A percentile compares a stretch with the other conserved stretches of the same genome.
These are phyloP conservation scores for Eupithecia insigniata DNA, from an alignment of 2,888 invertebrate species.

Conservation along the genomic window DNA sequence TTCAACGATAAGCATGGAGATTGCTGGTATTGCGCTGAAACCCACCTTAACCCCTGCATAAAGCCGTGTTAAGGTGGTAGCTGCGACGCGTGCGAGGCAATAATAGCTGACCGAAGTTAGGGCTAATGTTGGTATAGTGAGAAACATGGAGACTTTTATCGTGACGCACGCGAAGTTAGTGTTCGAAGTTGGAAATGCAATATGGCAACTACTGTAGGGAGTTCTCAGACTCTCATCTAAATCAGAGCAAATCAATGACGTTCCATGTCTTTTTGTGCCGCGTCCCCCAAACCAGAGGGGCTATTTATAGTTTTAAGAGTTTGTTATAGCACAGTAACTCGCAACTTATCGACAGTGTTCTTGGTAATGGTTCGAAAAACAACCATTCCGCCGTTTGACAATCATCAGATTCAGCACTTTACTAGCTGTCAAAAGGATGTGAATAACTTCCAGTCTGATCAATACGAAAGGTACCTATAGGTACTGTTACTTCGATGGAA, in stretches of 20 bases:
- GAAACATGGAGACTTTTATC: conserved; percentile 29
- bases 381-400: neutral
- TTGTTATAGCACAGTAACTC: too few relatives aligned
- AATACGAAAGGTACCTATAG: too few relatives aligned
- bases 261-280: too few relatives aligned
- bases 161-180: conserved; percentile 19
- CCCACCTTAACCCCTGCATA: conserved; percentile 13
- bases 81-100: conserved; percentile 3
- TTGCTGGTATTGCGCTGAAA: conserved; percentile 19
- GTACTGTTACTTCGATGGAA: too few relatives aligned
- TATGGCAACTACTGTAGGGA: conserved; percentile 23
- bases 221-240: too few relatives aligned
- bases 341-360: too few relatives aligned
- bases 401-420: neutral
- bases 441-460: too few relatives aligned
- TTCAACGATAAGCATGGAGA: conserved; percentile 43
- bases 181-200: conserved; percentile 14
- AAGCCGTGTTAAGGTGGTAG: conserved; percentile 15
- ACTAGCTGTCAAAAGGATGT: too few relatives aligned
- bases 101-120: conserved; percentile 29
- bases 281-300: too few relatives aligned
- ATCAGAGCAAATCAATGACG: too few relatives aligned
- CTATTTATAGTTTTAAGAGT: too few relatives aligned
- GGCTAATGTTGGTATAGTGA: conserved; percentile 24
- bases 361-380: too few relatives aligned